Evolutionary conservation across 1,140 invertebrate species (phyloP).

Genomic region (Apis dorsata): DNA sequence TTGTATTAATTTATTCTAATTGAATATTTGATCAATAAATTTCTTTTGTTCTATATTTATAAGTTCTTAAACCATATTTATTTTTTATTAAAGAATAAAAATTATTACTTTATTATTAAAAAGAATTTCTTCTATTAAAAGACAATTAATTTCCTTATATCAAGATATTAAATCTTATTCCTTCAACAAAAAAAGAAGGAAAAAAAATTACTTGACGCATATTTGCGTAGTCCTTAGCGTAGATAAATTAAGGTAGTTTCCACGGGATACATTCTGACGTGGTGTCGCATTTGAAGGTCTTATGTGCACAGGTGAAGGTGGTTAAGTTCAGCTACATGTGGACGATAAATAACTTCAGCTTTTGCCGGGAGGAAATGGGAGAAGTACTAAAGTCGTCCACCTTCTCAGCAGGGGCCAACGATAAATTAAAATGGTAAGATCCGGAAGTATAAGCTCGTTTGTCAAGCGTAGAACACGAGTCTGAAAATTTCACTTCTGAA

Average conservation of each 20-base stretch:
- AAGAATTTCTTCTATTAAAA: too few relatives aligned
- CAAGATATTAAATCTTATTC: not conserved
- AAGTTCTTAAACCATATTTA: not conserved
- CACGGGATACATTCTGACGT: constrained; percentile 70
- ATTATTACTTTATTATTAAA: not conserved
- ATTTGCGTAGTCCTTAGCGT: constrained; percentile 40
- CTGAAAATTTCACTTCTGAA: not conserved
- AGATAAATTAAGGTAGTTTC: constrained; percentile 65
- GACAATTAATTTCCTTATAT: not conserved
- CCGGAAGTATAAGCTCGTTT: constrained; percentile 3
- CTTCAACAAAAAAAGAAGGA: too few relatives aligned
- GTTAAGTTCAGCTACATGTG: constrained; percentile 99
- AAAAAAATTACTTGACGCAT: not conserved
- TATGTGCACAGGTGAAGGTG: constrained; percentile 95
- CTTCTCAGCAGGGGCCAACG: constrained; percentile 99
- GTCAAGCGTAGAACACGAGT: not conserved
- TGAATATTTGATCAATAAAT: too few relatives aligned
- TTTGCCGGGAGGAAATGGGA: constrained; percentile 99
- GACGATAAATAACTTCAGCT: constrained; percentile 99
- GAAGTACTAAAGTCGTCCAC: constrained; percentile 99
- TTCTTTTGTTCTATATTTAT: too few relatives aligned
- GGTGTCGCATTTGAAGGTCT: constrained; percentile 75
- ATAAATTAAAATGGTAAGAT: constrained; percentile 98
- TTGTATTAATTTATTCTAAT: not conserved
- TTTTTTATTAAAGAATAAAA: not conserved